These are phyloP conservation scores for Eriocheir sinensis DNA, from an alignment of 1,140 invertebrate species.

Conservation along the genomic window DNA sequence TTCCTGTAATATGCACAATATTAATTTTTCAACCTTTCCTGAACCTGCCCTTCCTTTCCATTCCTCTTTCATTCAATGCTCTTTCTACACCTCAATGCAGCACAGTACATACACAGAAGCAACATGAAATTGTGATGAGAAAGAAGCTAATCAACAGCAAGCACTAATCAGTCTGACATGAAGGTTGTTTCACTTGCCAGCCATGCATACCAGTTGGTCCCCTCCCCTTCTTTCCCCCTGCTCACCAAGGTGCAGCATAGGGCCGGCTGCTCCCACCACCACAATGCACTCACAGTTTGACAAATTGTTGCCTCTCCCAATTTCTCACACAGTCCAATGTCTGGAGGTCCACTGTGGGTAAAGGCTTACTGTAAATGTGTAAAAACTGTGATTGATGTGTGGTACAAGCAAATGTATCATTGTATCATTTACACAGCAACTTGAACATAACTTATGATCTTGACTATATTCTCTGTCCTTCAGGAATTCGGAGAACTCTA, in stretches of 20 bases:
- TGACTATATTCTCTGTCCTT: no score
- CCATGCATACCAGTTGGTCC: background rate
- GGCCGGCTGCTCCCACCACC: background rate
- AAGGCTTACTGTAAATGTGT: background rate
- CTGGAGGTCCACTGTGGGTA: background rate
- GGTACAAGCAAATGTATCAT: no score
- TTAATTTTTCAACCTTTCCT: no score
- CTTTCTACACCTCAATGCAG: background rate
- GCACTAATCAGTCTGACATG: background rate
- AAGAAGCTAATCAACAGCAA: background rate
- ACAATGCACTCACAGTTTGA: background rate
- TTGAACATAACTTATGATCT: no score
- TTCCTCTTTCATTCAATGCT: background rate
- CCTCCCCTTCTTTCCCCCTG: background rate
- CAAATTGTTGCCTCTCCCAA: no score
- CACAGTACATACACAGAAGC: background rate
- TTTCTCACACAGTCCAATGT: background rate
- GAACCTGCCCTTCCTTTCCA: background rate
- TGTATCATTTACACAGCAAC: no score
- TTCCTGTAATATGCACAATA: no score
- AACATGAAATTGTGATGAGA: background rate
- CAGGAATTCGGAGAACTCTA: no score
- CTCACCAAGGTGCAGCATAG: conserved; percentile 19
- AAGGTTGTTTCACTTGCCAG: background rate
- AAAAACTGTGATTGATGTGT: no score